phyloP scores from a whole-genome alignment of 2,797 vertebrate genomes.

The Lophius americanus region DNA sequence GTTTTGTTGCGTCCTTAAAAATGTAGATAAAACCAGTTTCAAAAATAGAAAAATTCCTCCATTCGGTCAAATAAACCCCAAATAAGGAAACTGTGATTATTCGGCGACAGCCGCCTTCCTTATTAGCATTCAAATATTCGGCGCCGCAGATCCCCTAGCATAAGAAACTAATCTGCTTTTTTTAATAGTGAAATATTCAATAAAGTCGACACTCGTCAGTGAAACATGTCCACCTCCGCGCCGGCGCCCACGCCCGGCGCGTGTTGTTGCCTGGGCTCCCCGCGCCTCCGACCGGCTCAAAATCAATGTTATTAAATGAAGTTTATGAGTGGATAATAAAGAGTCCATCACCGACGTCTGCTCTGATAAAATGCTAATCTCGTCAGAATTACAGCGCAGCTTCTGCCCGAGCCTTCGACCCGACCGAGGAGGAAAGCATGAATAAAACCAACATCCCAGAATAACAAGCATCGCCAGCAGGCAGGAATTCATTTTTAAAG shows the following conservation, averaged over 20 bases:
- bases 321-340: conserved; percentile 66
- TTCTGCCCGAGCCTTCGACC: background rate
- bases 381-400: conserved; percentile 42
- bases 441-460: conserved; percentile 12
- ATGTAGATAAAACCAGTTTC: background rate
- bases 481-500: conserved; percentile 7
- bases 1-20: too few species aligned
- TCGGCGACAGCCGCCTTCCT: background rate
- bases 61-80: background rate
- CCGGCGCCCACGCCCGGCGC: conserved; percentile 26
- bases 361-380: conserved; percentile 58
- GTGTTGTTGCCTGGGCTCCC: conserved; percentile 39
- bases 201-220: conserved; percentile 47
- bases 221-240: conserved; percentile 37
- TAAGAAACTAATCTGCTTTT: conserved; percentile 34
- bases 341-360: conserved; percentile 54
- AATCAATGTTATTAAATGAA: conserved; percentile 65
- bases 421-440: conserved; percentile 12
- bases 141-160: conserved; percentile 5
- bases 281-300: conserved; percentile 45
- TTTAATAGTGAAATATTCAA: conserved; percentile 54
- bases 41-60: background rate
- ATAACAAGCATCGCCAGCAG: conserved; percentile 3
- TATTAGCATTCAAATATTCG: conserved; percentile 18
- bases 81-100: background rate